A percentile compares a stretch with the other conserved stretches of the same genome.
Evolutionary conservation across 2,113 vertebrate species (phyloP).

Genomic region (Perognathus longimembris): DNA sequence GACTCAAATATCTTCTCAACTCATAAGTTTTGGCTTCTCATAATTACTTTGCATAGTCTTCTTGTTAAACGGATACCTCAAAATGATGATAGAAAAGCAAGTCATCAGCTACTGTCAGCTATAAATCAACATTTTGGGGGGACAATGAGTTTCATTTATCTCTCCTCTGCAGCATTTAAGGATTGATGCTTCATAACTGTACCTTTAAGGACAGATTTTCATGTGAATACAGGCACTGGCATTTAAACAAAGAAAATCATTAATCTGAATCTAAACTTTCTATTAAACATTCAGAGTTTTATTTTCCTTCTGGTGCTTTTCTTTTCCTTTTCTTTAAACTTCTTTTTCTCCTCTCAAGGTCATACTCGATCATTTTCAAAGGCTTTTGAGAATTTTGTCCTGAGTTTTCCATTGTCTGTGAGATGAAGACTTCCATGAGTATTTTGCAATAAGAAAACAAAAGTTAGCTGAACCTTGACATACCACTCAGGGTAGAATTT

Average conservation of each 20-base stretch:
- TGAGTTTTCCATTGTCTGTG: slow-evolving; percentile 69
- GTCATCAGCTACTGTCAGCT: slow-evolving; percentile 63
- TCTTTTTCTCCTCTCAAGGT: slow-evolving; percentile 81
- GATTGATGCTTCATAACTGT: slow-evolving; percentile 59
- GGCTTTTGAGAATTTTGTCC: slow-evolving; percentile 35
- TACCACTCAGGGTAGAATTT: slow-evolving; percentile 81
- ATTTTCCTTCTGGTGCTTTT: slow-evolving; percentile 69
- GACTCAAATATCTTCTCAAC: slow-evolving; percentile 71
- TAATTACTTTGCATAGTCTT: slow-evolving; percentile 79
- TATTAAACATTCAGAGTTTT: slow-evolving; percentile 77
- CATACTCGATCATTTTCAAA: slow-evolving; percentile 77
- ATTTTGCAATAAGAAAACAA: slow-evolving; percentile 84
- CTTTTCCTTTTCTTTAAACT: slow-evolving; percentile 66
- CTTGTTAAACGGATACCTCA: slow-evolving; percentile 68
- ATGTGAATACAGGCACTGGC: slow-evolving; percentile 69
- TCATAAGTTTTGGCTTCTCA: slow-evolving; percentile 72
- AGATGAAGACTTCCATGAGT: slow-evolving; percentile 79
- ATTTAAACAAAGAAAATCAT: slow-evolving; percentile 83
- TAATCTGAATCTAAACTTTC: slow-evolving; percentile 82
- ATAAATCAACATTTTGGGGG: slow-evolving; percentile 75
- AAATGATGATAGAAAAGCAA: slow-evolving; percentile 75
- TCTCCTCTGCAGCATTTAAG: slow-evolving; percentile 68
- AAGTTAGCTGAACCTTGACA: slow-evolving; percentile 87
- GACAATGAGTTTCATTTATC: slow-evolving; percentile 73
- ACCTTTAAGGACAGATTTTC: slow-evolving; percentile 81